phyloP scores from a whole-genome alignment of 2,113 vertebrate genomes.

The Thermophis baileyi region DNA sequence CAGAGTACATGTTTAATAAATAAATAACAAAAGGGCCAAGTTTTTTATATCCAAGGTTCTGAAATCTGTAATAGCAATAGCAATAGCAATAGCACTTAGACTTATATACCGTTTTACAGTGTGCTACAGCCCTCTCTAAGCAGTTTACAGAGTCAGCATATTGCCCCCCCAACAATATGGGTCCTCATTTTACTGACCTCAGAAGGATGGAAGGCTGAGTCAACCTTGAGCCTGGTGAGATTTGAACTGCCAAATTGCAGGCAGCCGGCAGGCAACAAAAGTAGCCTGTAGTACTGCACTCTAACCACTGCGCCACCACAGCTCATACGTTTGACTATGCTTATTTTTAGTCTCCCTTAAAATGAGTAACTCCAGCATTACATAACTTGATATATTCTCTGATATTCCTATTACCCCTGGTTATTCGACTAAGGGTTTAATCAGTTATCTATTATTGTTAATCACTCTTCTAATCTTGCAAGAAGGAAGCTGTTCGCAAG shows the following conservation, averaged over 20 bases:
- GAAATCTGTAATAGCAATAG: neutral
- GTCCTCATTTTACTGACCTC: no score
- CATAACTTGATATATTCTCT: neutral
- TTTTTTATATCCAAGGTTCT: neutral
- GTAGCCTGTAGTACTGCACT: no score
- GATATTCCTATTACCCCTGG: neutral
- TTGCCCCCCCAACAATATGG: no score
- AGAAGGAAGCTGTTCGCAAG: neutral
- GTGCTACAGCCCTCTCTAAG: no score
- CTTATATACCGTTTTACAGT: no score
- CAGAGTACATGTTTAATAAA: neutral
- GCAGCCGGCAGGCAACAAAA: no score
- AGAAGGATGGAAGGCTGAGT: no score
- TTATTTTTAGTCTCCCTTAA: neutral
- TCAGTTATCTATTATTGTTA: neutral
- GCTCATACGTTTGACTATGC: neutral
- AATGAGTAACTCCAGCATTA: neutral
- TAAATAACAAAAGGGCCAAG: neutral
- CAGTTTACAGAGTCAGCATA: no score
- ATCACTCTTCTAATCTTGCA: neutral
- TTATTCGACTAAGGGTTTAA: neutral
- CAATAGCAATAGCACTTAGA: no score
- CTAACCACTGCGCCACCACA: no score
- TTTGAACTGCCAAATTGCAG: no score
- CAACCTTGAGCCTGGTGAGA: no score